Evolutionary conservation across 2,113 vertebrate genomes (phyloP).

Genomic region (Callorhinus ursinus): DNA sequence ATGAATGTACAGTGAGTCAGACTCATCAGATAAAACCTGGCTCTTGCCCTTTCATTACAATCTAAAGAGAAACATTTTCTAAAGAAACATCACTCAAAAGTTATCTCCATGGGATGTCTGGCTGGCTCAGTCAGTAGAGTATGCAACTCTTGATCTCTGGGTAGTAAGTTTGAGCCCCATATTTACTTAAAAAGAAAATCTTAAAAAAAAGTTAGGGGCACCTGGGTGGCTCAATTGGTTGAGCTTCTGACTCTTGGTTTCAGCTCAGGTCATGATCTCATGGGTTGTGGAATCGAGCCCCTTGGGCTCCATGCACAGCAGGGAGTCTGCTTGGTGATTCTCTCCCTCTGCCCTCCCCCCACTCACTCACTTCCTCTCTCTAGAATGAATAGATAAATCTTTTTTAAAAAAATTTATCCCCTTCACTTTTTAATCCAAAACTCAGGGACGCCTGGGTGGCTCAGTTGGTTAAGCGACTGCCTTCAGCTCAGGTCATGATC

Average conservation of each 20-base stretch:
- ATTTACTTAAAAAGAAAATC: background rate
- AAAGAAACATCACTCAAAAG: constrained; percentile 17
- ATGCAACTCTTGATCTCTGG: background rate
- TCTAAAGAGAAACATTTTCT: constrained; percentile 50
- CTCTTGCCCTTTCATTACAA: constrained; percentile 37
- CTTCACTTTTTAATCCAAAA: constrained; percentile 44
- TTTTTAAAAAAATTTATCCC: background rate
- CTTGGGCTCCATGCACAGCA: background rate
- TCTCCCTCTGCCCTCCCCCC: background rate
- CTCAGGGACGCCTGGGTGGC: background rate
- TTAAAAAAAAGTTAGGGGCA: background rate
- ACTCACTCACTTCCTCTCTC: background rate
- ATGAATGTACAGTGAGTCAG: constrained; percentile 19
- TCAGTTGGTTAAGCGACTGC: no score
- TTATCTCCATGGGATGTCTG: background rate
- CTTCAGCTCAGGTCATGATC: no score
- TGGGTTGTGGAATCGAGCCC: background rate
- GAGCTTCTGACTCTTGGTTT: background rate
- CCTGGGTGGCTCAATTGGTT: background rate
- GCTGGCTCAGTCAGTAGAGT: background rate
- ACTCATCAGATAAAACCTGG: constrained; percentile 23
- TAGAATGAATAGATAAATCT: background rate
- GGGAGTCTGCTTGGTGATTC: background rate
- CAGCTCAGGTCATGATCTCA: background rate
- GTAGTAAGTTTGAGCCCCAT: background rate